Conservation (phyloP, 2,888 invertebrate genomes). For the Villa cingulata region DNA sequence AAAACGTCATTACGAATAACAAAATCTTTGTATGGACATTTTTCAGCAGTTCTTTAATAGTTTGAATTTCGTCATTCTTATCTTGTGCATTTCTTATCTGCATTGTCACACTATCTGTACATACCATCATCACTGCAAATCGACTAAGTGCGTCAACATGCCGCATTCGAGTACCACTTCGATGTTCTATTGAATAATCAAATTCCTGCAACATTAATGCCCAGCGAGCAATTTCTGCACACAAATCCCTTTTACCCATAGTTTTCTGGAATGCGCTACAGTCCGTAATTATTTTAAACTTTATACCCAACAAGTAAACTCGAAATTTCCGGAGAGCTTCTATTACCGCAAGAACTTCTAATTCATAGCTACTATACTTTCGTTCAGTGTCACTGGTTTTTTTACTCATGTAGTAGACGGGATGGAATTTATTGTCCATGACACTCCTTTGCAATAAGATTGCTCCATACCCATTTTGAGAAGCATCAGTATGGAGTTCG, state of each 20-base stretch:
- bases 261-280: slow-evolving; percentile 14
- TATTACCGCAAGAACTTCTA: slow-evolving; percentile 8
- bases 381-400: not conserved
- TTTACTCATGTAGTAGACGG: slow-evolving; percentile 5
- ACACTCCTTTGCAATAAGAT: slow-evolving; percentile 15
- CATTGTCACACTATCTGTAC: not conserved
- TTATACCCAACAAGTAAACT: slow-evolving; percentile 9
- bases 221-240: slow-evolving; percentile 13
- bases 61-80: too few species aligned
- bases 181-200: slow-evolving; percentile 15
- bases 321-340: not conserved
- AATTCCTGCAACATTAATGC: slow-evolving; percentile 17
- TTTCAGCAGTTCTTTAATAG: too few species aligned
- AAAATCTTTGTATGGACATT: too few species aligned
- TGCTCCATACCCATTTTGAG: slow-evolving; percentile 17
- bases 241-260: slow-evolving; percentile 12
- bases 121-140: slow-evolving; percentile 10
- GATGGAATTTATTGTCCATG: slow-evolving; percentile 5
- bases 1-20: too few species aligned
- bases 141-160: slow-evolving; percentile 18
- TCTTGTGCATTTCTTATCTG: too few species aligned
- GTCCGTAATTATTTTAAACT: slow-evolving; percentile 14
- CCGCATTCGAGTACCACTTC: slow-evolving; percentile 12
- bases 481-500: slow-evolving; percentile 22
- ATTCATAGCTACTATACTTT: slow-evolving; percentile 1